Conservation (phyloP, 2,113 vertebrate genomes). For the Toxotes chatareus region DNA sequence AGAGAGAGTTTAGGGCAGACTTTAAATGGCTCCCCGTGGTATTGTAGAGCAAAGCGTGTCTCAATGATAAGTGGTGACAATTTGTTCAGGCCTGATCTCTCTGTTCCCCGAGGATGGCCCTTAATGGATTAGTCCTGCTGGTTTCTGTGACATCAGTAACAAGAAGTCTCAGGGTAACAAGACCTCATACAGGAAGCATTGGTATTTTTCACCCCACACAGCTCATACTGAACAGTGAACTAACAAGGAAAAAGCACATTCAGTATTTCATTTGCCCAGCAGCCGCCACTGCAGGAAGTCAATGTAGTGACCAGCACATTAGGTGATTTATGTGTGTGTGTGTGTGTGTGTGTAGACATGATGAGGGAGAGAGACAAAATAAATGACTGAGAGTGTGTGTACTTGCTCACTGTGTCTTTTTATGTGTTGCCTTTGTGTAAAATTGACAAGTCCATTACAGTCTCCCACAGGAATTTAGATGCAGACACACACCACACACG, state of each 20-base stretch:
- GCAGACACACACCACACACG: constrained; percentile 12
- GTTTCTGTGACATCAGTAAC: constrained; percentile 50
- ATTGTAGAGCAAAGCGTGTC: constrained; percentile 38
- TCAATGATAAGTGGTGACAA: constrained; percentile 62
- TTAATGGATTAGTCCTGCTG: constrained; percentile 66
- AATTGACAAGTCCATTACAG: constrained; percentile 36
- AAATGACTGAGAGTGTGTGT: background rate
- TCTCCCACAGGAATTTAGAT: constrained; percentile 19
- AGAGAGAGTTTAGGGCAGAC: constrained; percentile 34
- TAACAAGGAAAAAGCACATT: constrained; percentile 18
- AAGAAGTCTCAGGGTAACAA: constrained; percentile 36
- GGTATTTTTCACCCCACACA: background rate
- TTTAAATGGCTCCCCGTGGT: constrained; percentile 53
- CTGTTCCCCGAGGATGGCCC: constrained; percentile 32
- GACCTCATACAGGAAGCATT: constrained; percentile 13
- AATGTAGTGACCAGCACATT: background rate
- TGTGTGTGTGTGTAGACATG: constrained; percentile 4
- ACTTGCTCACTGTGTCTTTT: background rate
- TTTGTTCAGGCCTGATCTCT: constrained; percentile 57
- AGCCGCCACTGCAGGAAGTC: constrained; percentile 7
- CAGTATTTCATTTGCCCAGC: constrained; percentile 10
- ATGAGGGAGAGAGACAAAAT: background rate
- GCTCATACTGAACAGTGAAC: constrained; percentile 1
- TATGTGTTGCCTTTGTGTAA: constrained; percentile 1
- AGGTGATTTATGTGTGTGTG: constrained; percentile 14